These are phyloP conservation scores for Gephyroberyx darwinii DNA, from an alignment of 2,797 vertebrate species.

Conservation along the genomic window DNA sequence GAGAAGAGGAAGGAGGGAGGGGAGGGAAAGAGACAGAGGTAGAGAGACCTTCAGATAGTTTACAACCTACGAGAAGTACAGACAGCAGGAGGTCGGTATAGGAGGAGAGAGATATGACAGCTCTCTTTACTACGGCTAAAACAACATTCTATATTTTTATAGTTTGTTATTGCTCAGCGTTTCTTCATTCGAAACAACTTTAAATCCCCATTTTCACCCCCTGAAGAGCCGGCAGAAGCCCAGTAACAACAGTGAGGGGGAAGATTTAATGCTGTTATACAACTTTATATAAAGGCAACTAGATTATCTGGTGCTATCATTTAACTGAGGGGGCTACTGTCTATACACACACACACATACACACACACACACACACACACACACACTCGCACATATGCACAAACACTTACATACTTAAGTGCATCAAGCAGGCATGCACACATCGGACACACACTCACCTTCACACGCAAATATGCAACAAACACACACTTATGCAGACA, in stretches of 20 bases:
- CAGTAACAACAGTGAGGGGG: slow-evolving; percentile 33
- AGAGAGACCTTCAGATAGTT: background rate
- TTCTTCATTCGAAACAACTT: slow-evolving; percentile 29
- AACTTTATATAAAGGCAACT: slow-evolving; percentile 32
- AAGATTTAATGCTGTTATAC: slow-evolving; percentile 14
- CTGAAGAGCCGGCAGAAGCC: slow-evolving; percentile 15
- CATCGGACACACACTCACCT: background rate
- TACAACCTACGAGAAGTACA: background rate
- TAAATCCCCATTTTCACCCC: slow-evolving; percentile 23
- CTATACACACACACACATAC: slow-evolving; percentile 15
- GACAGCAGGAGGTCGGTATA: background rate
- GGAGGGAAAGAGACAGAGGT: background rate
- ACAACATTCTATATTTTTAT: slow-evolving; percentile 57
- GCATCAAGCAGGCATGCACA: too few species aligned
- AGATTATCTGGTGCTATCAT: slow-evolving; percentile 5
- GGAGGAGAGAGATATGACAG: slow-evolving; percentile 1
- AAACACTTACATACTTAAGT: background rate
- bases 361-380: slow-evolving; percentile 10
- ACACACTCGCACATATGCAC: background rate
- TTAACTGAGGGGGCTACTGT: slow-evolving; percentile 21
- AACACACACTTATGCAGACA: background rate
- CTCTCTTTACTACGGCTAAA: slow-evolving; percentile 17
- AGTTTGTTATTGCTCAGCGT: background rate
- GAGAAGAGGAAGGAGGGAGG: background rate
- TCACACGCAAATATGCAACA: background rate